Evolutionary conservation across 2,113 vertebrate genomes (phyloP), one percentile per base, ranked within the genome.

Genomic region (Tauraco erythrolophus): DNA sequence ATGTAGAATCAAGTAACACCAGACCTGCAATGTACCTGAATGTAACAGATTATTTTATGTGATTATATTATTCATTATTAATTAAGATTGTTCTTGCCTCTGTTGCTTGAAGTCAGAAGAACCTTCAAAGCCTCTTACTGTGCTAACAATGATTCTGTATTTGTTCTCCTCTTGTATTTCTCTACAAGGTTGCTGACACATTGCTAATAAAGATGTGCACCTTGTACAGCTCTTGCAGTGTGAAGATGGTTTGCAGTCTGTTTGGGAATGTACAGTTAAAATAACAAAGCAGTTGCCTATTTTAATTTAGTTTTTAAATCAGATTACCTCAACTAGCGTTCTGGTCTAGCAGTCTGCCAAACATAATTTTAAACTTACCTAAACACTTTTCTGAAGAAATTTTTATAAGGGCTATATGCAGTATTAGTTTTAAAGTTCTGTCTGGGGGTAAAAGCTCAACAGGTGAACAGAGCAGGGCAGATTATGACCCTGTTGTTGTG

Each of bases 231-330:
- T 51, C 46, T 35, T 46, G n/a, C 7, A 5, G 58, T 19, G 60
- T 4, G 1, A n/a, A 35, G 33, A 66, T 64, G 37, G 45, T 91
- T 68, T 79, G 50, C 43, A 45, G 51, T 68, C 33, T 57, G 41
- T 87, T 95, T 72, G 66, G 60, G 84, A 46, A 88, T 15, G 19
- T 81, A 23, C 12, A 37, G 14, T 84, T 77, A 75, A 65, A 89
- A 28, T 37, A 76, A 62, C 48, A 84, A 68, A 79, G 7, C 9
- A 27, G 5, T 27, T 79, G 5, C 6, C 15, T 70, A 13, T 28
- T 96, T 97, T 91, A 2, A 60, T n/a, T 75, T 91, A 23, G 15
- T 48, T 91, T 96, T 95, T 69, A 51, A 76, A 75, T 60, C 35
- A 72, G 69, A 21, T 92, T 41, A 58, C 31, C 4, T 53, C 31